Conservation (phyloP, 2,113 vertebrate species). For the Oncorhynchus masou region DNA sequence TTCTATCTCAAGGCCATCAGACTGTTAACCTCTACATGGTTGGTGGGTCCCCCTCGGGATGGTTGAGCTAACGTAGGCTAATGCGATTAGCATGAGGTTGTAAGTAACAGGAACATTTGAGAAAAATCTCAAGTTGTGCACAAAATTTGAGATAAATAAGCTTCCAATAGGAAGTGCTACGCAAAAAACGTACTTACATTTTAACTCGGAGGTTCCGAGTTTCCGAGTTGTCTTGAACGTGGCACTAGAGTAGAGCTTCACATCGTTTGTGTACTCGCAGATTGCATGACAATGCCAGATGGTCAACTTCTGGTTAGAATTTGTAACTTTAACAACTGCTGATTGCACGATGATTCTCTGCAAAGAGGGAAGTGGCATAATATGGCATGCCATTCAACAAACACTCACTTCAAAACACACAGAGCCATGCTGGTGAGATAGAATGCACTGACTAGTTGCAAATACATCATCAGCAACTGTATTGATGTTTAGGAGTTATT, state of each 20-base stretch:
- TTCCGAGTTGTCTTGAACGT: too few species aligned
- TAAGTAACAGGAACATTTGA: too few species aligned
- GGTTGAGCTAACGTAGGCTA: too few species aligned
- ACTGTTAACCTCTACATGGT: too few species aligned
- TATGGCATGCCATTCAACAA: constrained; percentile 53
- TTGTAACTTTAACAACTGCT: constrained; percentile 57
- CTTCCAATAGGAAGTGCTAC: too few species aligned
- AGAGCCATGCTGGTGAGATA: constrained; percentile 43
- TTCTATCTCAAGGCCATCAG: too few species aligned
- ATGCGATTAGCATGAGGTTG: too few species aligned
- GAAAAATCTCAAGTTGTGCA: too few species aligned
- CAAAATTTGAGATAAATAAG: not conserved
- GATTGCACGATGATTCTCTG: constrained; percentile 52
- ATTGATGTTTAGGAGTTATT: constrained; percentile 29
- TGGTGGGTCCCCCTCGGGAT: too few species aligned
- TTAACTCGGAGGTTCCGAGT: too few species aligned
- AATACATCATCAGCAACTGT: constrained; percentile 28
- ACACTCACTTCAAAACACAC: constrained; percentile 35
- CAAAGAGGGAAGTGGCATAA: constrained; percentile 65
- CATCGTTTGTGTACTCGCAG: not conserved
- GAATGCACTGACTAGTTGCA: constrained; percentile 8
- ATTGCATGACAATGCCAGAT: constrained; percentile 56
- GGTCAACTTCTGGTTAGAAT: not conserved
- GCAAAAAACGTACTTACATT: too few species aligned
- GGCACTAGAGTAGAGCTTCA: constrained; percentile 8